phyloP scores from a whole-genome alignment of 2,888 invertebrate species.

The Anarsia innoxiella region DNA sequence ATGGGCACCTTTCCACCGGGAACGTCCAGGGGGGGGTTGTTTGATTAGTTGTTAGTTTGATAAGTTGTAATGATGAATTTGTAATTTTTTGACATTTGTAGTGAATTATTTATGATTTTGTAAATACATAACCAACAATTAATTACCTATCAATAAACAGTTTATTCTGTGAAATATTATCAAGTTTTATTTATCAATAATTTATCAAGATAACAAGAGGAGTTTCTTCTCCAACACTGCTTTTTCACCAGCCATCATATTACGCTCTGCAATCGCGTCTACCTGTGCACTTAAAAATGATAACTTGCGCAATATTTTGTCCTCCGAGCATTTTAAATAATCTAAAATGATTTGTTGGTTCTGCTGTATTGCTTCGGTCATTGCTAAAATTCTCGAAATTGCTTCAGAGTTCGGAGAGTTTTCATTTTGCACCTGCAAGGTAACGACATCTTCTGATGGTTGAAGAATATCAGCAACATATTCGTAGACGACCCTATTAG shows the following conservation, averaged over 20 bases:
- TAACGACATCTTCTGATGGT: constrained; percentile 12
- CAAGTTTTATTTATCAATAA: too few species aligned
- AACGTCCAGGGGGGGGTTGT: too few species aligned
- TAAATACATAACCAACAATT: too few species aligned
- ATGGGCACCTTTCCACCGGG: too few species aligned
- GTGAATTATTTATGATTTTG: too few species aligned
- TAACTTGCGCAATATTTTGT: constrained; percentile 11
- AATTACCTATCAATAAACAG: too few species aligned
- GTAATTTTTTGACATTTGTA: too few species aligned
- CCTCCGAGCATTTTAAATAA: constrained; percentile 7
- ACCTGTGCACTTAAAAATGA: constrained; percentile 9
- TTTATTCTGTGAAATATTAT: too few species aligned
- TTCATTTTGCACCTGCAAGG: constrained; percentile 13
- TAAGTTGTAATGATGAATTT: too few species aligned
- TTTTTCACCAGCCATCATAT: constrained; percentile 8
- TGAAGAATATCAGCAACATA: constrained; percentile 12
- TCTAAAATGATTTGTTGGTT: constrained; percentile 10
- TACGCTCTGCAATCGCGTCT: constrained; percentile 9
- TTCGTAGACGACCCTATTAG: constrained; percentile 12
- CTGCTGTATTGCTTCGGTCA: constrained; percentile 9
- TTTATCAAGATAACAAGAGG: too few species aligned
- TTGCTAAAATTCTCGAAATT: constrained; percentile 13
- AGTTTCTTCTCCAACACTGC: too few species aligned
- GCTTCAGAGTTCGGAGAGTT: constrained; percentile 13
- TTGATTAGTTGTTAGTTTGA: too few species aligned